Evolutionary conservation across 2,888 invertebrate genomes (phyloP), one percentile per base, ranked within the genome.

Genomic region (Papilio gigon): DNA sequence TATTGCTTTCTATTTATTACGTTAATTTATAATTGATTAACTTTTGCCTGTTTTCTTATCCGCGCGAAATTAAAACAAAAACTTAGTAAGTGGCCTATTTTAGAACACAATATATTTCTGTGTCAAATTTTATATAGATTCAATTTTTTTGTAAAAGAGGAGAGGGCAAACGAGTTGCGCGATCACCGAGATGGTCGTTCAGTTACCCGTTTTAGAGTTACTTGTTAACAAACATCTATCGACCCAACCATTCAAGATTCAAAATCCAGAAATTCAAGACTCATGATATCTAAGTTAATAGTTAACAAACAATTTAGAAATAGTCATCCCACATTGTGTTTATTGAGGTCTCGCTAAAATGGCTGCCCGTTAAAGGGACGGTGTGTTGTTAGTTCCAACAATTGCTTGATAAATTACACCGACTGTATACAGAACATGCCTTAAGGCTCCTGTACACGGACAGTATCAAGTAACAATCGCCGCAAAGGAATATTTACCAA

Each of bases 391-490:
- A 42, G 42, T 58, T 65, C 53, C 37, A 65, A 65, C 65, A 65
- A 59, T 65, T 47, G 44, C 44, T 44, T 65, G 65, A 65, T 65
- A 65, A 65, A 65, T 65, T 65, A 58, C 65, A n/a, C 47, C 40
- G 53, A 30, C 53, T 53, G 53, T 64, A 42, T 42, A 42, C 33
- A 65, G 65, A 56, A 37, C 35, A 37, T 22, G 59, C 30, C 3
- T 22, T 20, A 37, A 14, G 37, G 37, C 12, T 17, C 6, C 47
- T 47, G 22, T 47, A 47, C 4, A 20, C 44, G 17, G 42, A 44
- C 44, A 8, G 22, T 6, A 12, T 22, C 4, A 47, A 22, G 11
- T 12, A 1, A 22, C 12, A 4, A 12, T 22, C 5, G 22, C 40
- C 40, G n/a, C n/a, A 14, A n/a, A 40, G n/a, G 14, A 40, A 40